Evolutionary conservation across 2,797 vertebrate genomes (phyloP).

Genomic region (Enteromius unitaeniatus): DNA sequence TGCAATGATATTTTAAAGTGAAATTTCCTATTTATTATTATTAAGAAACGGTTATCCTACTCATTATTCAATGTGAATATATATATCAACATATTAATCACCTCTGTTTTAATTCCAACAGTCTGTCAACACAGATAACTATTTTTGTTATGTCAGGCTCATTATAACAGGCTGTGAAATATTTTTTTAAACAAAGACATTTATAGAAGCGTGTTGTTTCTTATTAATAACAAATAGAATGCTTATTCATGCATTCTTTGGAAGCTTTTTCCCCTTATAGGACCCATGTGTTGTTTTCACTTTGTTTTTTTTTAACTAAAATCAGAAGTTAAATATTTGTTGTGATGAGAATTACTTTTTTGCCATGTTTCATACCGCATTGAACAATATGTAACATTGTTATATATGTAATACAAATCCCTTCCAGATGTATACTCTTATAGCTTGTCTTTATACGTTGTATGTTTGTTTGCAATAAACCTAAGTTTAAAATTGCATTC

Average conservation of each 20-base stretch:
- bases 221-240: not conserved
- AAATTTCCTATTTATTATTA: not conserved
- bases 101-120: not conserved
- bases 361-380: not conserved
- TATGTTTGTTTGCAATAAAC: not conserved
- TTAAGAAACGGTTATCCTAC: not conserved
- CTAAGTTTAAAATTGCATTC: not conserved
- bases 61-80: not conserved
- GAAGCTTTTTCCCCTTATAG: not conserved
- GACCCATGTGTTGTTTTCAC: not conserved
- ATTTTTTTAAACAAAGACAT: not conserved
- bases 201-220: not conserved
- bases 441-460: not conserved
- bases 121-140: not conserved
- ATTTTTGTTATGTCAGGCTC: conserved; percentile 12
- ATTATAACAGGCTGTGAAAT: not conserved
- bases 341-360: conserved; percentile 5
- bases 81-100: not conserved
- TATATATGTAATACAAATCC: not conserved
- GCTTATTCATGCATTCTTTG: not conserved
- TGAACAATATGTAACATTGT: conserved; percentile 5
- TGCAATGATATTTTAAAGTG: conserved; percentile 1
- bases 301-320: not conserved
- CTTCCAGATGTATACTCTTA: not conserved
- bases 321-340: conserved; percentile 14